These are phyloP conservation scores for Tychaedon coryphoeus DNA, from an alignment of 2,113 vertebrate genomes.

Conservation along the genomic window DNA sequence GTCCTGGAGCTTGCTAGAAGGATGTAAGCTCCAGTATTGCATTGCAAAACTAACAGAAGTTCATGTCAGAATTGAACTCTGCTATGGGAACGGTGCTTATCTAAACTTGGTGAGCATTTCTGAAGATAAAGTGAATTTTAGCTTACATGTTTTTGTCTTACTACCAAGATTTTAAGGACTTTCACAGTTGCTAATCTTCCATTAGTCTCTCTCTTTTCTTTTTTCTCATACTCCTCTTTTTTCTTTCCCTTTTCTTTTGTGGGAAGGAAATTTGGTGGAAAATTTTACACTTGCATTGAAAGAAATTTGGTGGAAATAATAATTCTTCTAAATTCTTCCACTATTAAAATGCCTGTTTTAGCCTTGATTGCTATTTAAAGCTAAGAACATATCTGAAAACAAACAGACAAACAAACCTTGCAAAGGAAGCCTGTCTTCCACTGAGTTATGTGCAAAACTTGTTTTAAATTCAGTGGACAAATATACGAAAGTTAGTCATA, in stretches of 20 bases:
- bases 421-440: neutral
- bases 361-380: neutral
- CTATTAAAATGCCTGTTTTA: neutral
- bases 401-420: neutral
- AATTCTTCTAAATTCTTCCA: neutral
- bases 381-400: neutral
- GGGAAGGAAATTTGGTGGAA: neutral
- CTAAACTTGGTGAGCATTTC: neutral
- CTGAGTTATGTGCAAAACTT: neutral
- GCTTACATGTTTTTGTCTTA: neutral
- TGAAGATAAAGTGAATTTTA: neutral
- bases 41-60: neutral
- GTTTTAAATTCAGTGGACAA: neutral
- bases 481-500: neutral
- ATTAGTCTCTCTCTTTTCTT: neutral
- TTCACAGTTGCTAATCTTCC: neutral
- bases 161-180: neutral
- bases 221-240: neutral
- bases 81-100: neutral
- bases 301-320: neutral
- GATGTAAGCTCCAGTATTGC: neutral
- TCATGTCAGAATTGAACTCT: neutral
- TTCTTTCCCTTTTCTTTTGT: neutral
- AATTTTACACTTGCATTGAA: neutral
- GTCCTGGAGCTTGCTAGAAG: neutral